Percentiles rank a stretch among this genome's conserved stretches.
These are phyloP conservation scores for Scrobipalpa atriplicella DNA, from an alignment of 2,888 invertebrate genomes.

Conservation along the genomic window DNA sequence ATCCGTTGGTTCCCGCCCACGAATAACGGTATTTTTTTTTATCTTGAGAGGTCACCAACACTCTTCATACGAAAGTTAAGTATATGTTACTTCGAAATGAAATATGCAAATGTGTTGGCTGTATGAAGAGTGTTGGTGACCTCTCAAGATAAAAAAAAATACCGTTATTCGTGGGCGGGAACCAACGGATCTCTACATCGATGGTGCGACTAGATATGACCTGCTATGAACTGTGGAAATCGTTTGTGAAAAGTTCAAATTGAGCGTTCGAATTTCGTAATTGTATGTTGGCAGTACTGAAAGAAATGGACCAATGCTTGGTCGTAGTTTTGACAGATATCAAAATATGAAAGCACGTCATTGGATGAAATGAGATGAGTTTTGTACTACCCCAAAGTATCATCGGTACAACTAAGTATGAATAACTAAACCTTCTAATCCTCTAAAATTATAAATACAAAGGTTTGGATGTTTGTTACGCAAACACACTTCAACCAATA, in stretches of 20 bases:
- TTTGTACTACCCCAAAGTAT: too few relatives aligned
- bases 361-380: too few relatives aligned
- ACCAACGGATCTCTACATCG: constrained; percentile 5
- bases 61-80: constrained; percentile 35
- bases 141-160: constrained; percentile 39
- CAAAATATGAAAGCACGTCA: too few relatives aligned
- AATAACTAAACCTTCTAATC: too few relatives aligned
- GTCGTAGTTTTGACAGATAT: too few relatives aligned
- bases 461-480: too few relatives aligned
- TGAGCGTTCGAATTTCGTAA: neutral
- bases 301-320: neutral
- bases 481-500: too few relatives aligned
- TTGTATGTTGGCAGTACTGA: too few relatives aligned
- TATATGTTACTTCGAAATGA: constrained; percentile 42
- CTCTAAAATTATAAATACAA: too few relatives aligned
- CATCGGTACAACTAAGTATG: too few relatives aligned
- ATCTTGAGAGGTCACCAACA: too few relatives aligned
- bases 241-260: neutral
- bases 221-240: constrained; percentile 11
- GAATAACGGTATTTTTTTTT: constrained; percentile 40
- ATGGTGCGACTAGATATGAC: constrained; percentile 17
- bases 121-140: constrained; percentile 40
- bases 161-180: constrained; percentile 38
- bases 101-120: constrained; percentile 49
- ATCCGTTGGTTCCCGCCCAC: constrained; percentile 31